Evolutionary conservation across 2,888 invertebrate species (phyloP).

Genomic region (Cosmopolites sordidus): DNA sequence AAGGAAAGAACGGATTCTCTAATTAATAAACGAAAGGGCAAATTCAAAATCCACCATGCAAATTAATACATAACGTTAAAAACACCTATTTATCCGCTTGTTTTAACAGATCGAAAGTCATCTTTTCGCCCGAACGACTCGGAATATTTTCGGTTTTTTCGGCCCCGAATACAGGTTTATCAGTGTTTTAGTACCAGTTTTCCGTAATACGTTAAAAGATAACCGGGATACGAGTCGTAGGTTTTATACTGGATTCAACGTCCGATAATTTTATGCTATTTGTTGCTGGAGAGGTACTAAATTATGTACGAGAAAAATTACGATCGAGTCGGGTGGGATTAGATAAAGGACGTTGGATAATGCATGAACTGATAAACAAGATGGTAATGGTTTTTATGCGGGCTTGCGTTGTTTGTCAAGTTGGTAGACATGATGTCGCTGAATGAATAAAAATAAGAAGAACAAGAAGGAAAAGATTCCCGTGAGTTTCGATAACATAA

Average conservation of each 20-base stretch:
- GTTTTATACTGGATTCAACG: not conserved
- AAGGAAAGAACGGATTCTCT: too few species aligned
- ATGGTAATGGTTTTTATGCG: not conserved
- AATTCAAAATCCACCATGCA: too few species aligned
- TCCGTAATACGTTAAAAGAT: slow-evolving; percentile 2
- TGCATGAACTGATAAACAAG: not conserved
- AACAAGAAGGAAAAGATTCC: too few species aligned
- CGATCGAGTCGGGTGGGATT: not conserved
- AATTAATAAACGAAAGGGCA: too few species aligned
- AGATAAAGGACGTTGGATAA: not conserved
- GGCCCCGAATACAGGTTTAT: not conserved
- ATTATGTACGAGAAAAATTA: not conserved
- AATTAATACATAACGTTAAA: too few species aligned
- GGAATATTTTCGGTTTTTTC: not conserved
- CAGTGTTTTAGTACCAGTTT: not conserved
- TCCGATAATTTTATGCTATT: not conserved
- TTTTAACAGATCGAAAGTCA: too few species aligned
- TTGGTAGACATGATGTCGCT: too few species aligned
- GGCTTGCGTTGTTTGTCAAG: not conserved
- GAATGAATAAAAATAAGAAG: too few species aligned
- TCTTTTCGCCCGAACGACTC: too few species aligned
- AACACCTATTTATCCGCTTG: too few species aligned
- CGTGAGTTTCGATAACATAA: too few species aligned
- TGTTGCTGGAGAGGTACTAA: not conserved
- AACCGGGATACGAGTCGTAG: not conserved